phyloP scores from a whole-genome alignment of 2,797 vertebrate genomes.

The Bovichtus variegatus region DNA sequence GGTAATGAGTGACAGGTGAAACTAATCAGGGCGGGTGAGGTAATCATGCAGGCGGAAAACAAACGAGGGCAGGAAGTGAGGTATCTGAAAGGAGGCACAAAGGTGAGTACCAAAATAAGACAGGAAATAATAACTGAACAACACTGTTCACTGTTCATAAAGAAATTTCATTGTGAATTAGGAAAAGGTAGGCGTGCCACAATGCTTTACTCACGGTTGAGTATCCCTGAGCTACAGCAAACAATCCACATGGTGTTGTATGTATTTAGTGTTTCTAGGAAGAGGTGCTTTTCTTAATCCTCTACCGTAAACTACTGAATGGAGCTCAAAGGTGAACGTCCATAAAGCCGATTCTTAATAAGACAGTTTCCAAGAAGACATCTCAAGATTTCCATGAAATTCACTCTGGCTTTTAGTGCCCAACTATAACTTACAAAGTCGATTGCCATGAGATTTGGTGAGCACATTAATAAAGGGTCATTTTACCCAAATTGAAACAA shows the following conservation, averaged over 20 bases:
- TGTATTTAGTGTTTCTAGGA: constrained; percentile 31
- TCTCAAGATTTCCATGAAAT: not conserved
- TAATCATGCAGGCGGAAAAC: too few relatives aligned
- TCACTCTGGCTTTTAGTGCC: not conserved
- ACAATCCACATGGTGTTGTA: not conserved
- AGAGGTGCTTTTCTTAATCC: not conserved
- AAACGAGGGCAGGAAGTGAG: too few relatives aligned
- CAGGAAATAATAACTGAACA: not conserved
- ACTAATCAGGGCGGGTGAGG: too few relatives aligned
- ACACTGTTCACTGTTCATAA: too few relatives aligned
- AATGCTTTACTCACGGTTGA: too few relatives aligned
- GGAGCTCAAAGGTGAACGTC: constrained; percentile 14
- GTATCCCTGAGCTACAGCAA: not conserved
- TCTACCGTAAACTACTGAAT: constrained; percentile 16
- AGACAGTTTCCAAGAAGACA: too few relatives aligned
- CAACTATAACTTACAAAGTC: not conserved
- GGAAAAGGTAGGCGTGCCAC: too few relatives aligned
- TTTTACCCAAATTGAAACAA: not conserved
- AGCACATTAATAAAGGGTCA: not conserved
- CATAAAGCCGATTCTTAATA: not conserved
- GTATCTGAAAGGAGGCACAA: too few relatives aligned
- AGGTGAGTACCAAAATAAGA: not conserved
- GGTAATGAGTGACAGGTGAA: too few relatives aligned
- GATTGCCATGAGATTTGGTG: not conserved
- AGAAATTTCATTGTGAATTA: too few relatives aligned